A percentile compares a stretch with the other conserved stretches of the same genome.
Evolutionary conservation across 2,113 vertebrate species (phyloP).

Genomic region (Peromyscus maniculatus): DNA sequence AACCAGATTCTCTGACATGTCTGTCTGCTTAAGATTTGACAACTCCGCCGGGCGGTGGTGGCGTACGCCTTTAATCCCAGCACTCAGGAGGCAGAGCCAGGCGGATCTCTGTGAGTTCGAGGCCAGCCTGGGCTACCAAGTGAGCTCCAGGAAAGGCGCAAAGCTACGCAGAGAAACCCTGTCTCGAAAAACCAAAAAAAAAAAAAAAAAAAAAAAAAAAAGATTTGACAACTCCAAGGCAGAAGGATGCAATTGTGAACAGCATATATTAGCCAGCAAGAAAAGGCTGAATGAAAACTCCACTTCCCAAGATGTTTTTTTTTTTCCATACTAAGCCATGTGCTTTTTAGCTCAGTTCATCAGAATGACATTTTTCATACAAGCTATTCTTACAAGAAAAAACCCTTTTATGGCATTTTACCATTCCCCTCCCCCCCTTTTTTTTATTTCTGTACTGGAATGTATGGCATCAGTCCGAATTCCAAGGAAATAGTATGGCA

Average conservation of each 20-base stretch:
- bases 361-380: background rate
- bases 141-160: too few relatives aligned
- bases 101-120: too few relatives aligned
- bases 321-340: background rate
- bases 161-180: too few relatives aligned
- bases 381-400: background rate
- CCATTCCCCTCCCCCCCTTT: background rate
- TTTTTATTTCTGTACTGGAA: background rate
- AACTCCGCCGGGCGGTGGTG: too few relatives aligned
- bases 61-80: too few relatives aligned
- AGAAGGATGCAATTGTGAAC: background rate
- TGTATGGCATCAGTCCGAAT: background rate
- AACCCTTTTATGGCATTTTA: background rate
- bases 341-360: slow-evolving; percentile 24
- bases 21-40: background rate
- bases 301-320: background rate
- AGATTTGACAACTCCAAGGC: background rate
- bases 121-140: too few relatives aligned
- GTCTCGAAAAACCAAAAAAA: too few relatives aligned
- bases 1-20: background rate
- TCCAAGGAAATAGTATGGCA: background rate
- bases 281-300: background rate
- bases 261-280: background rate
- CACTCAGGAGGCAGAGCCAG: too few relatives aligned
- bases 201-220: too few relatives aligned